Base-by-base conservation (phyloP, 1,140 invertebrate species). In the Listronotus bonariensis region DNA sequence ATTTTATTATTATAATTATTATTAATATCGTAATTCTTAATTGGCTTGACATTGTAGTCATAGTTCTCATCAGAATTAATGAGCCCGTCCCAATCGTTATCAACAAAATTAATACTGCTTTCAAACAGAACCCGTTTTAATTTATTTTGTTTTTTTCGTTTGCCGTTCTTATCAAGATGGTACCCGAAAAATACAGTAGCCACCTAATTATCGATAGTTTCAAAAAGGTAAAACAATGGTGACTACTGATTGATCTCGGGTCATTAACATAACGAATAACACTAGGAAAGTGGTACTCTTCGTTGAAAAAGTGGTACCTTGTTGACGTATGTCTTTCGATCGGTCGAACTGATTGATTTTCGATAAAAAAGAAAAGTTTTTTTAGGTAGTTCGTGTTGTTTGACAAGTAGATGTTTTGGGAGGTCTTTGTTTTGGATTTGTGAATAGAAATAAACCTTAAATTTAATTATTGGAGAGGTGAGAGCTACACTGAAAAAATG, bases 211-310 rank as follows among this genome's bases (percentile, higher is more conserved):
- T 56, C 61, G 41, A 52, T 31, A 40, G 45, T 40, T 64, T 32
- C 17, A 15, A 34, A 48, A 61, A 42, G 42, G 61, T 41, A 56
- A 49, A 56, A 64, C 61, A 64, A 64, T 55, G 61, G 61, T 38
- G n/a, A n/a, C n/a, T n/a, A 43, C 61, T 64, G 61, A 64, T 64
- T 64, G 53, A 64, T 64, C 61, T 64, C 18, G 11, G n/a, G 20
- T 48, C 52, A 56, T 64, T 64, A 64, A 64, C 61, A 64, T 64
- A 64, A 64, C 53, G 60, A 63, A 54, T 54, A 45, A 63, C 60
- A 64, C 61, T 20, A 48, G 38, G 32, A 48, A 64, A 64, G 52
- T 64, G 51, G 61, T 64, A 64, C 42, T 34, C 32, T n/a, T n/a
- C 32, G 32, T 34, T 6, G 32, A 48, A 17, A 34, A 48, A 64